Conservation (phyloP, 35 echinoderm and acorn worm species). For the Nesometra sesokonis region DNA sequence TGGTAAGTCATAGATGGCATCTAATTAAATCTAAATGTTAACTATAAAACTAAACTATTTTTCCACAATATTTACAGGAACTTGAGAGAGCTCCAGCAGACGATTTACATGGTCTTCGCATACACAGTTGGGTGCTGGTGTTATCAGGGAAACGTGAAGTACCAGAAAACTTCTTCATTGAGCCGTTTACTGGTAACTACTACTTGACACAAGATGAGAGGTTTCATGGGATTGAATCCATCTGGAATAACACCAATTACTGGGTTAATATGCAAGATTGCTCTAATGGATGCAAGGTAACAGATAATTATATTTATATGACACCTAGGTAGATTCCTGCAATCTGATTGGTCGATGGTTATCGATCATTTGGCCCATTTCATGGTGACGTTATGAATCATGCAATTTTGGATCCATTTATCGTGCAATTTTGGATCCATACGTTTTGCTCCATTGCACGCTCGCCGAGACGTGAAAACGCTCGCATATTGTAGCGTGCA, state of each 20-base stretch:
- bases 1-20: no score
- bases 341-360: no score
- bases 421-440: no score
- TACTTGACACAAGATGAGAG: constrained; percentile 55
- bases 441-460: no score
- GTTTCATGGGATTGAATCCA: constrained; percentile 85
- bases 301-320: no score
- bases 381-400: no score
- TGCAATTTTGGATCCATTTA: no score
- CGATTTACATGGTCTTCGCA: constrained; percentile 80
- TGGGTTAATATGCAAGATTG: constrained; percentile 99
- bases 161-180: constrained; percentile 98
- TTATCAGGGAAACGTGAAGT: constrained; percentile 89
- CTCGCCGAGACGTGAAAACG: no score
- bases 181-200: constrained; percentile 86
- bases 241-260: constrained; percentile 97
- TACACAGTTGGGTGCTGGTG: constrained; percentile 96
- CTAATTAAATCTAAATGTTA: no score
- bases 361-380: no score
- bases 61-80: constrained; percentile 28
- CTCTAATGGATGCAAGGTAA: constrained; percentile 96
- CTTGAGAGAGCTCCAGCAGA: constrained; percentile 84
- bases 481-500: no score
- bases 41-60: not conserved
- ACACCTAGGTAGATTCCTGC: no score